Base-by-base conservation (phyloP, 2,888 invertebrate species). In the Papilio protenor region DNA sequence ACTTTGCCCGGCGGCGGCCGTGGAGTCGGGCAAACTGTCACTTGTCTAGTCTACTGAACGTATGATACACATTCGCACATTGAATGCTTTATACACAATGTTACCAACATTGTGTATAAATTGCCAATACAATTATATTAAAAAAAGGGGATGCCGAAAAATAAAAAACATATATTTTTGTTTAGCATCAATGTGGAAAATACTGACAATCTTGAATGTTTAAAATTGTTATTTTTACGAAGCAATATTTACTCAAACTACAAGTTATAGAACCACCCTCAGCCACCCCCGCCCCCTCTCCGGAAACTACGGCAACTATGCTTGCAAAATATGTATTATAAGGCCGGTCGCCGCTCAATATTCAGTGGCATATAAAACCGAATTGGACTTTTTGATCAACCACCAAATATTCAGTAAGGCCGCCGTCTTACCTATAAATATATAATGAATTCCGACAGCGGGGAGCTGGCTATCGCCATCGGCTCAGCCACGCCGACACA, bases 331-430 rank as follows among this genome's bases (percentile, higher is more conserved):
- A 88, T 87, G 85, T 85, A 85, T 84, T 82, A 83, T 81, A 81
- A 84, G 82, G 79, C 81, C 84, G 82, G 79, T 86, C 85, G 83
- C 84, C 87, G 85, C 87, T 91, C 90, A 90, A 88, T 91, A 92
- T 92, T 92, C 92, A 92, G 88, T 88, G 90, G 88, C 89, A 87
- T 90, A 91, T 89, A 89, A 90, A 90, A 86, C 82, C 83, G 85
- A 87, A 89, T 89, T 85, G 86, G 87, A 89, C 86, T 89, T 89
- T 89, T 90, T 88, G 89, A 88, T 88, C 87, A 86, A 86, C 84
- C 84, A 84, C 85, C 87, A 83, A 85, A 87, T 85, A 86, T 84
- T 82, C 82, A 82, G 82, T 80, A 81, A 81, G 81, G 79, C 83
- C 79, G 78, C 81, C 81, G 79, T 81, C 80, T 83, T 82, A 81